Conservation (phyloP, 2,113 vertebrate genomes). For the Podarcis cretensis region DNA sequence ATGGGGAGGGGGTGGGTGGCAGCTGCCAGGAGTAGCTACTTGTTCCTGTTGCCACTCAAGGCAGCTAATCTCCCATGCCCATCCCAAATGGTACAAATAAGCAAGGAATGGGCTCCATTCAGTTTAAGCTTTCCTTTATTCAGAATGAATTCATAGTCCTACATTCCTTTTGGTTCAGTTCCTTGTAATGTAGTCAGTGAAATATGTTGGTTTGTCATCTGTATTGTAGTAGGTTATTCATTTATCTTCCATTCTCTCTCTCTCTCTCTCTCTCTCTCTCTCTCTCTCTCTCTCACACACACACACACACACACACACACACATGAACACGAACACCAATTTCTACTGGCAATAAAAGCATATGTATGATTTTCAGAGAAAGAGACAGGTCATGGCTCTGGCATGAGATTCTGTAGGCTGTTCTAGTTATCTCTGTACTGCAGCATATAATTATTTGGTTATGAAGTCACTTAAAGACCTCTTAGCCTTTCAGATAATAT, state of each 20-base stretch:
- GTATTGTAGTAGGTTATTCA: background rate
- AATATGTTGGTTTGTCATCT: background rate
- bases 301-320: too few relatives aligned
- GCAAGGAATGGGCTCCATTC: background rate
- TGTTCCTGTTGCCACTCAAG: background rate
- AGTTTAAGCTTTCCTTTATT: background rate
- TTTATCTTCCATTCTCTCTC: background rate
- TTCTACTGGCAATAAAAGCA: background rate
- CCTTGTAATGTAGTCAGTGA: background rate
- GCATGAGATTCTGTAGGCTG: fast-evolving
- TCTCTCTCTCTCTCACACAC: too few relatives aligned
- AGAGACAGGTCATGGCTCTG: background rate
- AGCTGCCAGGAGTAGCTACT: background rate
- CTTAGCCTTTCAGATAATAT: background rate
- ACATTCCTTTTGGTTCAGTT: background rate
- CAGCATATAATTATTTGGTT: background rate
- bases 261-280: too few relatives aligned
- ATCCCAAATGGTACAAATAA: background rate
- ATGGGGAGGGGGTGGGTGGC: background rate
- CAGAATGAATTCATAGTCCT: background rate
- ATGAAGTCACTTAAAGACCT: background rate
- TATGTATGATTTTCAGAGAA: background rate
- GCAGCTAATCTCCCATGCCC: background rate
- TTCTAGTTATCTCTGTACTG: fast-evolving
- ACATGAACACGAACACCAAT: too few relatives aligned